Percentiles rank a stretch among this genome's conserved stretches.
Evolutionary conservation across 2,797 vertebrate genomes (phyloP).

Genomic region (Knipowitschia caucasica): DNA sequence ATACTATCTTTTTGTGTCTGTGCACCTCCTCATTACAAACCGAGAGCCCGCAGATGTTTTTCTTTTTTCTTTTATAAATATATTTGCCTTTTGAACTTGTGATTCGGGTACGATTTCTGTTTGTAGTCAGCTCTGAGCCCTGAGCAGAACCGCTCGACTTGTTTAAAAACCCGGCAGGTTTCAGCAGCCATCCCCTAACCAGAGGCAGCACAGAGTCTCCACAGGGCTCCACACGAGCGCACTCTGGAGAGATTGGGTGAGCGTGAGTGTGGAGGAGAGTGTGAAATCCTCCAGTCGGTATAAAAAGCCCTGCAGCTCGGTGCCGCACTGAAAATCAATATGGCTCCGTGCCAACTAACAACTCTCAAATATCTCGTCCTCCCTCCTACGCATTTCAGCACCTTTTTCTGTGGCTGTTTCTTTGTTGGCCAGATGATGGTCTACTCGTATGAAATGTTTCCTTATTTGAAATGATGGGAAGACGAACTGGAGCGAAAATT

Average conservation of each 20-base stretch:
- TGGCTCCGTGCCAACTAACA: slow-evolving; percentile 50
- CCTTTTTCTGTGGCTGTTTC: slow-evolving; percentile 40
- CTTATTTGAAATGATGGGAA: background rate
- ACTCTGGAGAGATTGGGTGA: slow-evolving; percentile 30
- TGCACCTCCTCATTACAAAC: background rate
- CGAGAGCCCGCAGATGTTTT: slow-evolving; percentile 1
- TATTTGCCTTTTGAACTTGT: slow-evolving; percentile 6
- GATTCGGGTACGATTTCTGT: slow-evolving; percentile 15
- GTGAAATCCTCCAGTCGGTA: slow-evolving; percentile 47
- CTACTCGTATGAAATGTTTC: background rate
- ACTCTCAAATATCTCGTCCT: slow-evolving; percentile 28
- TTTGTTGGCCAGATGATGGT: slow-evolving; percentile 6
- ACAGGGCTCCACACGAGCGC: slow-evolving; percentile 48
- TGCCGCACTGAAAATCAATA: slow-evolving; percentile 54
- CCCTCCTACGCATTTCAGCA: slow-evolving; percentile 49
- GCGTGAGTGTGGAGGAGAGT: slow-evolving; percentile 22
- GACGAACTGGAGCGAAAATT: background rate
- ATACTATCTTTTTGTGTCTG: background rate
- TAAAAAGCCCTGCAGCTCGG: slow-evolving; percentile 36
- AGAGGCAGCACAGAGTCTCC: slow-evolving; percentile 26
- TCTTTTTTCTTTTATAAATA: slow-evolving; percentile 2
- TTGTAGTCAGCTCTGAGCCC: slow-evolving; percentile 11
- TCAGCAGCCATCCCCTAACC: slow-evolving; percentile 24
- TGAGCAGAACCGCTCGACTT: slow-evolving; percentile 16
- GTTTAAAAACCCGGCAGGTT: slow-evolving; percentile 20